These are phyloP conservation scores for Mus spicilegus DNA, from an alignment of 2,113 vertebrate species.

Conservation along the genomic window DNA sequence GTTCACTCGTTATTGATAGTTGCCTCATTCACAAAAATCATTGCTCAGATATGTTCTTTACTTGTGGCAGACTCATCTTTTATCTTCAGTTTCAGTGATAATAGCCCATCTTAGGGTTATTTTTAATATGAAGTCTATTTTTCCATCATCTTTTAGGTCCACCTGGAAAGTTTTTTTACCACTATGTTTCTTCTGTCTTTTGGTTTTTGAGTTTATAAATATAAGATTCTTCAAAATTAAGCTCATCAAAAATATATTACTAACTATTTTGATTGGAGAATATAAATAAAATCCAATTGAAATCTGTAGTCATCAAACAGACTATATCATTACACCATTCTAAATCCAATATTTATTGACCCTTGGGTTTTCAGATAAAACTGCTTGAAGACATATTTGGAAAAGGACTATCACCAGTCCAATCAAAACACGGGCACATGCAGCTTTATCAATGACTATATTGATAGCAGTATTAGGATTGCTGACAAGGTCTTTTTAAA, in stretches of 20 bases:
- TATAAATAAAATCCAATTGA: not conserved
- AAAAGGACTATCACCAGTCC: not conserved
- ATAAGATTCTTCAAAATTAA: not conserved
- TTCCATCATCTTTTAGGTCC: constrained; percentile 78
- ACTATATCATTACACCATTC: not conserved
- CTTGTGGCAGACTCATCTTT: constrained; percentile 87
- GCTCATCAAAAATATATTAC: not conserved
- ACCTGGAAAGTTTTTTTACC: constrained; percentile 85
- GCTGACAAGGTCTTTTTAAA: not conserved
- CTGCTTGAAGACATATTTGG: not conserved
- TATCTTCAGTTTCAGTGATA: constrained; percentile 87
- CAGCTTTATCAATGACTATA: not conserved
- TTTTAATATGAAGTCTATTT: constrained; percentile 87
- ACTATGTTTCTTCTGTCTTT: constrained; percentile 8
- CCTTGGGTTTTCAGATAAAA: not conserved
- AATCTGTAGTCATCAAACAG: not conserved
- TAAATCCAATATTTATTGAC: not conserved
- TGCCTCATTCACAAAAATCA: not conserved
- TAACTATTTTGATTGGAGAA: not conserved
- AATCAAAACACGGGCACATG: not conserved
- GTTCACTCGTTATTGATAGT: not conserved
- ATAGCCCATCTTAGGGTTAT: constrained; percentile 83
- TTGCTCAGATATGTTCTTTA: constrained; percentile 70
- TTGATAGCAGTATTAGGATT: not conserved
- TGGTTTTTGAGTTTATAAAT: not conserved